phyloP scores from a whole-genome alignment of 2,797 vertebrate species.

The Carapus acus region DNA sequence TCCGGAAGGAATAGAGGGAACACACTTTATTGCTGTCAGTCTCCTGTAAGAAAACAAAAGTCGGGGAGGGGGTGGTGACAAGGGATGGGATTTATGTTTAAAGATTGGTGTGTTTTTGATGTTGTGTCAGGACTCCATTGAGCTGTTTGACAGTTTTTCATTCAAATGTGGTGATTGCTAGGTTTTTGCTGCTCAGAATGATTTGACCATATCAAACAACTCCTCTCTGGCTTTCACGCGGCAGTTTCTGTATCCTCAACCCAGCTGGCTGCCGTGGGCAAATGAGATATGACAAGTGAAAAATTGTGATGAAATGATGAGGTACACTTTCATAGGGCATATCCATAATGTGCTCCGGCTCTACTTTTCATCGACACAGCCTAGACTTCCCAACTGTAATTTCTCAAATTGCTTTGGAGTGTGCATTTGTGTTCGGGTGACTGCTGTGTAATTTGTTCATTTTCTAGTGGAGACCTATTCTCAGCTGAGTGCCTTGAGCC shows the following conservation, averaged over 20 bases:
- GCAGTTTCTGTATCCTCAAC: slow-evolving; percentile 43
- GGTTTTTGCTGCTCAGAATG: slow-evolving; percentile 39
- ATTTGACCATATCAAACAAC: slow-evolving; percentile 57
- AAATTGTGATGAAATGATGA: slow-evolving; percentile 69
- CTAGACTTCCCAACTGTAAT: slow-evolving; percentile 68
- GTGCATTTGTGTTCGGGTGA: slow-evolving; percentile 69
- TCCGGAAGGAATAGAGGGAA: slow-evolving; percentile 98
- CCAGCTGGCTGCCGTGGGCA: slow-evolving; percentile 38
- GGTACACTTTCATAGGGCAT: slow-evolving; percentile 62
- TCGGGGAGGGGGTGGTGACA: slow-evolving; percentile 39
- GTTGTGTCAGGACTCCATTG: slow-evolving; percentile 42
- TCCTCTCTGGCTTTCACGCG: slow-evolving; percentile 52
- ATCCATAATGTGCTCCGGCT: slow-evolving; percentile 61
- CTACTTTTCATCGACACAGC: slow-evolving; percentile 65
- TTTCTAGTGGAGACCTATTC: slow-evolving; percentile 68
- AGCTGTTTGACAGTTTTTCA: slow-evolving; percentile 50
- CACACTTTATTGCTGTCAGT: slow-evolving; percentile 99
- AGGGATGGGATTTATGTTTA: slow-evolving; percentile 53
- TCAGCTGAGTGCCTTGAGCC: slow-evolving; percentile 68
- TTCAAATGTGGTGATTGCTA: slow-evolving; percentile 59
- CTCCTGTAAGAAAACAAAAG: slow-evolving; percentile 82
- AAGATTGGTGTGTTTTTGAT: slow-evolving; percentile 43
- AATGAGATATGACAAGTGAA: slow-evolving; percentile 68
- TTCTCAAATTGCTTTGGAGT: slow-evolving; percentile 71
- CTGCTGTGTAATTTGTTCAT: slow-evolving; percentile 74